Evolutionary conservation across 1,140 invertebrate genomes (phyloP).

Genomic region (Neoseiulus cucumeris): DNA sequence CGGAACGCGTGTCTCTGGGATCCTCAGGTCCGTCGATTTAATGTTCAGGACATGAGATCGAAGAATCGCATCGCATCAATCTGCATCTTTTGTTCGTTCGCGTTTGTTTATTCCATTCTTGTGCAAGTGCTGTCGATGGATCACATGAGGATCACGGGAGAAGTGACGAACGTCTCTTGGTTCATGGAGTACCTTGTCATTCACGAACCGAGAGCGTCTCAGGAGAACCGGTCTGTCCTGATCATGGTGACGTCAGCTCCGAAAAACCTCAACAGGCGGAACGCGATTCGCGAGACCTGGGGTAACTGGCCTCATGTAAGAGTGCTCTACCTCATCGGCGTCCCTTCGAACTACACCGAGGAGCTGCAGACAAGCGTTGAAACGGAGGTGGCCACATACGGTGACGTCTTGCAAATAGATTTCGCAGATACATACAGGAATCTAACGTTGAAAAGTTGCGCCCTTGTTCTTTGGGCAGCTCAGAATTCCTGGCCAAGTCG

Average conservation of each 20-base stretch:
- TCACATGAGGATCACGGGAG: too few species aligned
- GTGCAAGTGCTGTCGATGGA: too few species aligned
- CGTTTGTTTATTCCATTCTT: too few species aligned
- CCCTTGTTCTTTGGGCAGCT: slow-evolving; percentile 19
- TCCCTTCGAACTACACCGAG: not conserved
- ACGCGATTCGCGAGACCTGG: not conserved
- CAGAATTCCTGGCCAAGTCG: slow-evolving; percentile 13
- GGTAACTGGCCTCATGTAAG: not conserved
- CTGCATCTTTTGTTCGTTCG: too few species aligned
- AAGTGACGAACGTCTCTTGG: too few species aligned
- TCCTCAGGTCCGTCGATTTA: too few species aligned
- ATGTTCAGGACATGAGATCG: too few species aligned
- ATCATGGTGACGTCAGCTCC: not conserved
- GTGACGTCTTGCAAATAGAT: slow-evolving; percentile 20
- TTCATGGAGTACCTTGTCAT: too few species aligned
- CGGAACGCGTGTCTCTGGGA: too few species aligned
- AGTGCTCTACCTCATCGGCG: not conserved
- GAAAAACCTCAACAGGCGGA: not conserved
- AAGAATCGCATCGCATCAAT: too few species aligned
- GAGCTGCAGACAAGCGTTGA: not conserved
- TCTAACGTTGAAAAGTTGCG: slow-evolving; percentile 17
- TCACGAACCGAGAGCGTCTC: not conserved
- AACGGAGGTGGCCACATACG: not conserved
- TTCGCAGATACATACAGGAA: slow-evolving; percentile 19
- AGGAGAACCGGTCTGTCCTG: not conserved